Conservation (phyloP, 2,888 invertebrate species). For the Amphipoea lucens region DNA sequence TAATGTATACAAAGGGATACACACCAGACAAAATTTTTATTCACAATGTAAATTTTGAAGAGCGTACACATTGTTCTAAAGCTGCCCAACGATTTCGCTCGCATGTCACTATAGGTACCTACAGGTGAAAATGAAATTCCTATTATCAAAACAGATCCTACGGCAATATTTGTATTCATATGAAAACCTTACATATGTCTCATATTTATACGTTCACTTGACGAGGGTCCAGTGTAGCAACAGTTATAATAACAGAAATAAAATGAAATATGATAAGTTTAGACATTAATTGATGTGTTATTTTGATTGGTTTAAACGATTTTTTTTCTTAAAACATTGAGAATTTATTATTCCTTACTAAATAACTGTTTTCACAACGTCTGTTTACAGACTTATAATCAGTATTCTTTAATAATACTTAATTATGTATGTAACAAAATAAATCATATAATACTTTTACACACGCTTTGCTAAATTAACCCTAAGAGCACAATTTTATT, state of each 20-base stretch:
- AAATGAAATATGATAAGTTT: constrained; percentile 39
- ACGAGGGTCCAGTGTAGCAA: constrained; percentile 45
- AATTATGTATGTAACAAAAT: not conserved
- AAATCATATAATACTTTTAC: not conserved
- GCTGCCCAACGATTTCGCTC: not conserved
- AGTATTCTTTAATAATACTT: not conserved
- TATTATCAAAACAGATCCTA: constrained; percentile 54
- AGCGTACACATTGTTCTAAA: not conserved
- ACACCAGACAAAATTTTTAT: not conserved
- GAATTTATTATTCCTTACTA: no score
- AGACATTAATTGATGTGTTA: constrained; percentile 11
- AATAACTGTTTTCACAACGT: not conserved
- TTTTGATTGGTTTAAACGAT: constrained; percentile 18
- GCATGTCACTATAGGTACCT: constrained; percentile 2
- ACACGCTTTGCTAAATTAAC: not conserved
- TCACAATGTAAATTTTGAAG: not conserved
- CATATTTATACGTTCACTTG: constrained; percentile 52
- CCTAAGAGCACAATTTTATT: not conserved
- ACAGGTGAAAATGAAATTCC: constrained; percentile 51
- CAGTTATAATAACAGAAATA: constrained; percentile 47
- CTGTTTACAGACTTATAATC: not conserved
- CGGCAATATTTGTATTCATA: constrained; percentile 60
- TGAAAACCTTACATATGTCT: constrained; percentile 59
- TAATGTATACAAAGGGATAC: not conserved
- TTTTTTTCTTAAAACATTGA: no score